Base-by-base conservation (phyloP, 2,113 vertebrate genomes). In the Apodemus speciosus region DNA sequence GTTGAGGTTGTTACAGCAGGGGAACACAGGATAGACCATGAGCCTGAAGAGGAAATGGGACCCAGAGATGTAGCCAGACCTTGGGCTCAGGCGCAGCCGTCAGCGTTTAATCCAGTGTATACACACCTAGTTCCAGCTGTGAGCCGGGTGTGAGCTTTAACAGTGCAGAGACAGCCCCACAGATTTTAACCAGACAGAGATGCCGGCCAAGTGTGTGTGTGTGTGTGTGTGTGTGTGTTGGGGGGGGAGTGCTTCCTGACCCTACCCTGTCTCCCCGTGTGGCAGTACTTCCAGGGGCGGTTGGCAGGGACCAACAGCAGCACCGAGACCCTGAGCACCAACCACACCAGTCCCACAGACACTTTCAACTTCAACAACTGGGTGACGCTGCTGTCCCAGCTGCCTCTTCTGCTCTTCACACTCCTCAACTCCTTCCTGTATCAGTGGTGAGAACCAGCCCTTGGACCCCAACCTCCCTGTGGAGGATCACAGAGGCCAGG, bases 391-490 rank as follows among this genome's bases (percentile, higher is more conserved):
- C 98, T 99, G 3, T 99, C 99, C 88, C 99, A 99, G 98, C 98
- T 99, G 84, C 99, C 99, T 3, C 96, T 99, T 92, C 98, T 99
- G 90, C 97, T 99, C 6, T 99, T 99, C 97, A 99, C 99, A 0
- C 97, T 99, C 49, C 99, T 99, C 95, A 99, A 99, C 98, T 99
- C 99, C 91, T 96, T 99, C 96, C 98, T 99, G 40, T 99, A 99
- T 94, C 98, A 98, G 85, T 98, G 99, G 99, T 99, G 95, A 98
- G 98, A 51, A 23, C 73, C 40, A 11, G 51, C 43, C 16, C 40
- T 32, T 64, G 23, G 69, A 16, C 46, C 53, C 53, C 27, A 9
- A 0, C 6, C 53, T 23, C 32, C 40, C 16, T 27, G 64, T 46
- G 15, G 4, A 93, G 18, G 56, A 73, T 51, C 72, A 1, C 21